Conservation (phyloP, 2,888 invertebrate species). For the Pasiphila rectangulata region DNA sequence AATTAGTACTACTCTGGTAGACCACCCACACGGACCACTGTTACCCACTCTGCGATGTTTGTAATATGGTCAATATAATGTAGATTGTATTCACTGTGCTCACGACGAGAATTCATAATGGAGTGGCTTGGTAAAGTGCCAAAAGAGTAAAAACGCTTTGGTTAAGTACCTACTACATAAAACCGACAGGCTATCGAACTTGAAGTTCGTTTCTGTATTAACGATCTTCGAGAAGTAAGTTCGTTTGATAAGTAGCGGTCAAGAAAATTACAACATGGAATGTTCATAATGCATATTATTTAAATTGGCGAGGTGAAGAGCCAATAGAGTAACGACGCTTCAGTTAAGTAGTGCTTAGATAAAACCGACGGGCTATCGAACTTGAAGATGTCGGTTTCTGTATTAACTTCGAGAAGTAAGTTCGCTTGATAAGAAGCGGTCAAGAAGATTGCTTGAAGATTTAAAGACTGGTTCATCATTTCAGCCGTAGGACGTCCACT, state of each 20-base stretch:
- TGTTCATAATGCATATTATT: too few species aligned
- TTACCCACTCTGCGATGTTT: slow-evolving; percentile 19
- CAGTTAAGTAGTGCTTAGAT: neutral
- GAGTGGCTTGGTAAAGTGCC: slow-evolving; percentile 15
- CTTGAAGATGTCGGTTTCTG: too few species aligned
- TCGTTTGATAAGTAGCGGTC: too few species aligned
- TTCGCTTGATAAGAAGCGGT: too few species aligned
- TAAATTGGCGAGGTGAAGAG: slow-evolving; percentile 14
- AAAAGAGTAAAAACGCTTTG: slow-evolving; percentile 12
- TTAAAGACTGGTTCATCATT: too few species aligned
- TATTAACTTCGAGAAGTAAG: too few species aligned
- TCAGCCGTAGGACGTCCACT: too few species aligned
- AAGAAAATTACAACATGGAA: too few species aligned
- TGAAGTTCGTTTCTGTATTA: too few species aligned
- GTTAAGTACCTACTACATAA: neutral
- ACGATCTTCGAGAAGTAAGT: too few species aligned
- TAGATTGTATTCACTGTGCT: slow-evolving; percentile 23
- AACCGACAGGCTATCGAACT: neutral
- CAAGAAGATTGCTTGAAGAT: too few species aligned
- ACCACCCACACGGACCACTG: slow-evolving; percentile 26
- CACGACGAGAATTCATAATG: slow-evolving; percentile 24
- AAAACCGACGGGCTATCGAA: neutral
- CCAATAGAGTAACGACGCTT: slow-evolving; percentile 13
- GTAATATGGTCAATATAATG: slow-evolving; percentile 27
- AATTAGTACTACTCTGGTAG: slow-evolving; percentile 21